Evolutionary conservation across 2,888 invertebrate genomes (phyloP).

Genomic region (Eristalis tenax): DNA sequence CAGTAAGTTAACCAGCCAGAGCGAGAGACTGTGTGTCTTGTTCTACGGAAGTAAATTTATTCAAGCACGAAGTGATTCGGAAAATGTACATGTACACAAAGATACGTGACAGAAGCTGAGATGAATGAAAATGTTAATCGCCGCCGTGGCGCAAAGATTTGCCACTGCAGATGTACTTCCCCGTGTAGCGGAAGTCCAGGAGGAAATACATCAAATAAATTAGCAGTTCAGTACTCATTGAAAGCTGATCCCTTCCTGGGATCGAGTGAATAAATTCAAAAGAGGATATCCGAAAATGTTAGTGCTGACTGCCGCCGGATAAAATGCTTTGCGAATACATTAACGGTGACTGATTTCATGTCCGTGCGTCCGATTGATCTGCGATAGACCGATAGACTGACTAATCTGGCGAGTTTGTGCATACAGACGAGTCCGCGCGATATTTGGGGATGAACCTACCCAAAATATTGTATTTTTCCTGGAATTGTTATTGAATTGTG

Average conservation of each 20-base stretch:
- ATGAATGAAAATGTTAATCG: neutral
- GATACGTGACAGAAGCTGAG: neutral
- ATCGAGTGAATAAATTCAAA: neutral
- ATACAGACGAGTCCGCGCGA: neutral
- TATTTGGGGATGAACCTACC: neutral
- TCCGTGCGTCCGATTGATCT: neutral
- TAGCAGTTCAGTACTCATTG: neutral
- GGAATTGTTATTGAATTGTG: neutral
- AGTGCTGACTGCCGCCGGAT: neutral
- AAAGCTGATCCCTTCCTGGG: neutral
- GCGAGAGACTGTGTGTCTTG: neutral
- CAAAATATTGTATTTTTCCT: neutral
- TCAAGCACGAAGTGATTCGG: neutral
- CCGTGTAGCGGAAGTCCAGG: neutral
- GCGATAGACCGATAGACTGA: neutral
- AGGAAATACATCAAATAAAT: neutral
- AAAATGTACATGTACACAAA: neutral
- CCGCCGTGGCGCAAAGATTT: neutral
- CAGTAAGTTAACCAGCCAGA: neutral
- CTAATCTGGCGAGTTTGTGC: neutral
- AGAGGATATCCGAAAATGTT: neutral
- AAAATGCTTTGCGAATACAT: neutral
- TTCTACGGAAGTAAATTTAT: neutral
- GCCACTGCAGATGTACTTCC: neutral
- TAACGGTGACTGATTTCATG: neutral